phyloP scores from a whole-genome alignment of 2,113 vertebrate species.

The Rissa tridactyla region DNA sequence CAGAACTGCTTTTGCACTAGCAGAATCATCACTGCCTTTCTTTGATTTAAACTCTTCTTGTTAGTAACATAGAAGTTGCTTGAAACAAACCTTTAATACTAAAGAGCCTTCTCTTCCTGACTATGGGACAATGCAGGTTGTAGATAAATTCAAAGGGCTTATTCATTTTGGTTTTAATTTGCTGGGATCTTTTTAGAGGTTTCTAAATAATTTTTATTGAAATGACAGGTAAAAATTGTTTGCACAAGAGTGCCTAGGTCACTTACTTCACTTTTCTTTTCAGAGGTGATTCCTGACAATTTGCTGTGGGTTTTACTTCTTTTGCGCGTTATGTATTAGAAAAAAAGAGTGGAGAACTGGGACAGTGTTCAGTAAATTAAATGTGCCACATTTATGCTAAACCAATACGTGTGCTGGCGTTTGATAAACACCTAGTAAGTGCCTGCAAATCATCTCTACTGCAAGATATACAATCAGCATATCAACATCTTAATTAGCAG shows the following conservation, averaged over 20 bases:
- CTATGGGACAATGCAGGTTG: not conserved
- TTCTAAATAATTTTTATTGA: constrained; percentile 5
- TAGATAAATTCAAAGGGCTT: not conserved
- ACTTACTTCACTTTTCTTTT: not conserved
- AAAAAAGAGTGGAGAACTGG: constrained; percentile 57
- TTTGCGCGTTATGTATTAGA: constrained; percentile 41
- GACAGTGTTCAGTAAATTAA: constrained; percentile 67
- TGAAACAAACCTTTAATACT: constrained; percentile 21
- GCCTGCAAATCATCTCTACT: constrained; percentile 68
- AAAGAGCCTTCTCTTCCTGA: not conserved
- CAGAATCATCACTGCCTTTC: constrained; percentile 62
- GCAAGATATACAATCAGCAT: constrained; percentile 71
- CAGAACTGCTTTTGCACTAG: constrained; percentile 66
- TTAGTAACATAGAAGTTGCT: constrained; percentile 30
- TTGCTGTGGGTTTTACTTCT: not conserved
- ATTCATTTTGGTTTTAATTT: not conserved
- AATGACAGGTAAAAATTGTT: constrained; percentile 13
- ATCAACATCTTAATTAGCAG: constrained; percentile 80
- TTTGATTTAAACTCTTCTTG: constrained; percentile 66
- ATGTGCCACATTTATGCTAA: constrained; percentile 57
- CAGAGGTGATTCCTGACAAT: not conserved
- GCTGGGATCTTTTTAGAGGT: not conserved
- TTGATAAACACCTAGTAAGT: constrained; percentile 74
- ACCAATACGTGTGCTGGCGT: constrained; percentile 62
- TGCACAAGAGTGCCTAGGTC: not conserved